Percentiles rank a stretch among this genome's conserved stretches.
Evolutionary conservation across 2,113 vertebrate genomes (phyloP).

Genomic region (Chionodraco myersi): DNA sequence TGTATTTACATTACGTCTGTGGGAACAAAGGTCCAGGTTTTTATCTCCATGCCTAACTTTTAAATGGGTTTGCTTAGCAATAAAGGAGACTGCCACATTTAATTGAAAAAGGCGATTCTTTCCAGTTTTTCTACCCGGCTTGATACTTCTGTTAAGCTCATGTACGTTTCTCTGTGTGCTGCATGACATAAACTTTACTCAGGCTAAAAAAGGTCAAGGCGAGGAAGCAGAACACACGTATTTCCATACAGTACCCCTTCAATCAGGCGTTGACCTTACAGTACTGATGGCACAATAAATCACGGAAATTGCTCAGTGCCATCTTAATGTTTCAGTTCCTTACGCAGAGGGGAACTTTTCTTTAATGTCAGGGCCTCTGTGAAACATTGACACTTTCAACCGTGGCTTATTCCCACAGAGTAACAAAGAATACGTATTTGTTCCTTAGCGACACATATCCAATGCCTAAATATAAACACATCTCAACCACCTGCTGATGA

Average conservation of each 20-base stretch:
- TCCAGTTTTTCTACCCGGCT: not conserved
- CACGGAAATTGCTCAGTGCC: constrained; percentile 60
- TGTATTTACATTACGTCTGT: not conserved
- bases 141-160: constrained; percentile 1
- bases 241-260: constrained; percentile 64
- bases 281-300: constrained; percentile 71
- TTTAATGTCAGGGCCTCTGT: constrained; percentile 32
- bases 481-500: too few species aligned
- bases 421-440: not conserved
- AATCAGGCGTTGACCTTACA: constrained; percentile 69
- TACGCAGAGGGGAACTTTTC: constrained; percentile 28
- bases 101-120: not conserved
- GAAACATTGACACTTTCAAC: constrained; percentile 4
- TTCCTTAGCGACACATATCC: not conserved
- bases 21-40: not conserved
- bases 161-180: constrained; percentile 22
- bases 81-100: not conserved
- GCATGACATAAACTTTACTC: constrained; percentile 44
- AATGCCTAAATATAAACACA: not conserved
- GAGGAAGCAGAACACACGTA: constrained; percentile 43
- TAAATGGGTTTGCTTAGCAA: not conserved
- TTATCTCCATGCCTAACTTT: not conserved
- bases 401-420: not conserved
- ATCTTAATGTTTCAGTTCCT: constrained; percentile 61
- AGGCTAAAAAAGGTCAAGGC: constrained; percentile 63